Conservation (phyloP, 1,140 invertebrate genomes). For the Apis florea region DNA sequence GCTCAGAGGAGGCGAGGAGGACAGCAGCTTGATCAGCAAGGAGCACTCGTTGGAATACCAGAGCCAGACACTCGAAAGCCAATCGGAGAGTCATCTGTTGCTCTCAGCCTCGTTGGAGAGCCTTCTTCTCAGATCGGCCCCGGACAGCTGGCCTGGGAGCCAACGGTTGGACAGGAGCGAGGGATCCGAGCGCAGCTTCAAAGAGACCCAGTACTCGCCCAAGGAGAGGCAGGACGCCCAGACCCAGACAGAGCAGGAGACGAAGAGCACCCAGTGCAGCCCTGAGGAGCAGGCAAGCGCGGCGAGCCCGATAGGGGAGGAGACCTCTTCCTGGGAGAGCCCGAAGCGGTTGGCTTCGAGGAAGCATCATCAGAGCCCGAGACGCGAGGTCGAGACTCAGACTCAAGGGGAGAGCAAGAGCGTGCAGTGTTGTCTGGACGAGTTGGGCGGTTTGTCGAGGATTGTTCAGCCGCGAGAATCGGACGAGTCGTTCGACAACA, state of each 20-base stretch:
- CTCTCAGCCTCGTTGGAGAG: slow-evolving; percentile 45
- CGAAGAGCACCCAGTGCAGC: slow-evolving; percentile 66
- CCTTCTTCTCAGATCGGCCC: slow-evolving; percentile 13
- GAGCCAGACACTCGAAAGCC: slow-evolving; percentile 68
- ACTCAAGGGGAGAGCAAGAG: slow-evolving; percentile 75
- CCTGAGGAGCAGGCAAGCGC: slow-evolving; percentile 48
- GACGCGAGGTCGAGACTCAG: slow-evolving; percentile 72
- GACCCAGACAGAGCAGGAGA: slow-evolving; percentile 66
- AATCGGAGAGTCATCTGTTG: slow-evolving; percentile 33
- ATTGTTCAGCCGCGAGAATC: background rate
- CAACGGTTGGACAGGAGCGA: slow-evolving; percentile 20
- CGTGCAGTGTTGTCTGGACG: slow-evolving; percentile 72
- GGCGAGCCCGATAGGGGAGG: slow-evolving; percentile 10
- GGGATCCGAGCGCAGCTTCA: slow-evolving; percentile 39
- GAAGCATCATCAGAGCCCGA: slow-evolving; percentile 62
- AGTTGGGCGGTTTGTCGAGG: slow-evolving; percentile 50
- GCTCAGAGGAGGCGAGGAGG: slow-evolving; percentile 57
- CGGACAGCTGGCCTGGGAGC: slow-evolving; percentile 29
- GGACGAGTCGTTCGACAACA: slow-evolving; percentile 57
- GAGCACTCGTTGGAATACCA: slow-evolving; percentile 71
- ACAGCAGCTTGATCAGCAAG: slow-evolving; percentile 63
- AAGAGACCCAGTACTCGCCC: slow-evolving; percentile 56
- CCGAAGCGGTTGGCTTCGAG: slow-evolving; percentile 11
- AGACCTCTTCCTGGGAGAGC: too few species aligned
- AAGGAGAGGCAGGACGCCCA: slow-evolving; percentile 58